Evolutionary conservation across 2,888 invertebrate genomes (phyloP).

Genomic region (Caenorhabditis sp.): DNA sequence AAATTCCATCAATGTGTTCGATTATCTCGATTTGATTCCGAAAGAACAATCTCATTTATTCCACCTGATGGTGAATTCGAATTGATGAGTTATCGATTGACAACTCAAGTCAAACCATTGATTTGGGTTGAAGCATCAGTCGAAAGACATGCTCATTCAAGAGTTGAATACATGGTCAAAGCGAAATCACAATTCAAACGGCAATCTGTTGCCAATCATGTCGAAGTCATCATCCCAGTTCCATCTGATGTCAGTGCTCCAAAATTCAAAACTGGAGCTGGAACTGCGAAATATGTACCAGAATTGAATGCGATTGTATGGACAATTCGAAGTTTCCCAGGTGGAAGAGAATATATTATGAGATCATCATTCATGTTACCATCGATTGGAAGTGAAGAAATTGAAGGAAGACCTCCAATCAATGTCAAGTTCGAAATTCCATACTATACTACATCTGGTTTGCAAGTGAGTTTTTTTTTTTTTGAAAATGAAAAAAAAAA

Average conservation of each 20-base stretch:
- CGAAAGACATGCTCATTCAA: slow-evolving; percentile 92
- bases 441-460: slow-evolving; percentile 97
- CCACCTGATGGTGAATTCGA: slow-evolving; percentile 99
- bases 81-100: slow-evolving; percentile 77
- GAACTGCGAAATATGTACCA: slow-evolving; percentile 88
- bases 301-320: slow-evolving; percentile 95
- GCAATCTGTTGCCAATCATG: slow-evolving; percentile 96
- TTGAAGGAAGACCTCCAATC: slow-evolving; percentile 95
- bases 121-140: slow-evolving; percentile 99
- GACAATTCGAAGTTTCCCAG: slow-evolving; percentile 73
- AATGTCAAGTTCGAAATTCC: slow-evolving; percentile 99
- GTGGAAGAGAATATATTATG: slow-evolving; percentile 98
- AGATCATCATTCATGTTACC: slow-evolving; percentile 96
- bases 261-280: slow-evolving; percentile 78
- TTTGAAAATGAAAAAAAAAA: neutral
- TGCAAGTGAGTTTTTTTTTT: slow-evolving; percentile 79
- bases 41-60: slow-evolving; percentile 89
- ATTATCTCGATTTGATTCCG: slow-evolving; percentile 86
- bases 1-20: slow-evolving; percentile 99
- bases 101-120: slow-evolving; percentile 82
- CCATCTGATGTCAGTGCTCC: slow-evolving; percentile 96
- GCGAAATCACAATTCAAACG: slow-evolving; percentile 96
- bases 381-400: slow-evolving; percentile 90
- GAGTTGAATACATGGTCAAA: slow-evolving; percentile 98
- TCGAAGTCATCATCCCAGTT: slow-evolving; percentile 93